A percentile compares a stretch with the other conserved stretches of the same genome.
Conservation (phyloP, 2,888 invertebrate species). For the Entomobrya proxima region DNA sequence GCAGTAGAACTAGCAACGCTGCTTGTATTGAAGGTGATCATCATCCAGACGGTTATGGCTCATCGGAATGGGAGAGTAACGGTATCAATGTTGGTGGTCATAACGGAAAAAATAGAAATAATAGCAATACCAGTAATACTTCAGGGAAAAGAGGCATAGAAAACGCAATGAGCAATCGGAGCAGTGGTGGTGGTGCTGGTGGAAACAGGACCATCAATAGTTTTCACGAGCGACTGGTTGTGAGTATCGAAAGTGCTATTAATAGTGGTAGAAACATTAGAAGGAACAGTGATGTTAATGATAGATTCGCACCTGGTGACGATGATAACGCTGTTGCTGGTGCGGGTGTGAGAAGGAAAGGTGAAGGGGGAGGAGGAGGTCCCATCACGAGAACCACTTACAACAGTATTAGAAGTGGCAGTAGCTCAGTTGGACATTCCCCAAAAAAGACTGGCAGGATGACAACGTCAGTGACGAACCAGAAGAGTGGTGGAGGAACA, state of each 20-base stretch:
- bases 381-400: conserved; percentile 32
- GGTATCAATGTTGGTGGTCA: conserved; percentile 50
- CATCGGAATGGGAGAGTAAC: conserved; percentile 32
- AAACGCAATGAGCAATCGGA: conserved; percentile 6
- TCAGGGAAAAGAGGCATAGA: neutral
- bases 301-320: conserved; percentile 55
- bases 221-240: conserved; percentile 52
- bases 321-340: too few relatives aligned
- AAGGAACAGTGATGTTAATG: conserved; percentile 49
- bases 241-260: conserved; percentile 60
- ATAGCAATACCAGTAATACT: neutral
- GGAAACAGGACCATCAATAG: conserved; percentile 56
- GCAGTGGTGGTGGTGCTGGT: conserved; percentile 28
- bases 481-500: neutral
- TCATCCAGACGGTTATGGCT: conserved; percentile 26
- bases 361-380: neutral
- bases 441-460: conserved; percentile 66
- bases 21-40: neutral
- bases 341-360: conserved; percentile 26
- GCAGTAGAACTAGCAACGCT: neutral
- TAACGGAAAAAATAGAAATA: conserved; percentile 3
- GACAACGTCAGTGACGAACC: conserved; percentile 62
- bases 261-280: conserved; percentile 30
- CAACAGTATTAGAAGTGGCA: conserved; percentile 64
- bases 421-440: conserved; percentile 67